These are phyloP conservation scores for Xanthorhoe designata DNA, from an alignment of 2,888 invertebrate genomes.

Conservation along the genomic window DNA sequence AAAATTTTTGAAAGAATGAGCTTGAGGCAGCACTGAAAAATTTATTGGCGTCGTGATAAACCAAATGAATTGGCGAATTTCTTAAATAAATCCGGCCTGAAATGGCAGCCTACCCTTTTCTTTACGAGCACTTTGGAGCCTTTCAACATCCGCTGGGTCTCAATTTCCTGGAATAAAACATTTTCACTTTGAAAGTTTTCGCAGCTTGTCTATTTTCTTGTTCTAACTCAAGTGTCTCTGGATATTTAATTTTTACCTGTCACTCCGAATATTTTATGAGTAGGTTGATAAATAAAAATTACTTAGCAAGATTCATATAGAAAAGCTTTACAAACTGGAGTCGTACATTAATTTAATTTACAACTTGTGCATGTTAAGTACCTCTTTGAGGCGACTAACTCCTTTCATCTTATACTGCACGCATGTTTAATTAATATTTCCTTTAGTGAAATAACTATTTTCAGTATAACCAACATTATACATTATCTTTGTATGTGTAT, in stretches of 20 bases:
- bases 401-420: background rate
- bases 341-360: background rate
- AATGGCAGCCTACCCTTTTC: constrained; percentile 22
- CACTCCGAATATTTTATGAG: background rate
- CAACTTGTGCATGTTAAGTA: background rate
- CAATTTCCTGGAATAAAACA: constrained; percentile 17
- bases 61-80: constrained; percentile 8
- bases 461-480: background rate
- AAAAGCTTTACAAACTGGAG: background rate
- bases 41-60: constrained; percentile 2
- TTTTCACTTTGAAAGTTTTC: constrained; percentile 12
- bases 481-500: too few relatives aligned
- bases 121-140: constrained; percentile 26
- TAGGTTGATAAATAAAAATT: background rate
- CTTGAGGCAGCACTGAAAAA: background rate
- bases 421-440: background rate
- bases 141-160: constrained; percentile 11
- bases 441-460: background rate
- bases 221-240: background rate
- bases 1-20: background rate
- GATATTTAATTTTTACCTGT: background rate
- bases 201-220: background rate
- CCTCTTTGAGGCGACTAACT: background rate
- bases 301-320: background rate
- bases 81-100: constrained; percentile 20